Evolutionary conservation across 2,888 invertebrate genomes (phyloP), one percentile per base, ranked within the genome.

Genomic region (Cabera pusaria): DNA sequence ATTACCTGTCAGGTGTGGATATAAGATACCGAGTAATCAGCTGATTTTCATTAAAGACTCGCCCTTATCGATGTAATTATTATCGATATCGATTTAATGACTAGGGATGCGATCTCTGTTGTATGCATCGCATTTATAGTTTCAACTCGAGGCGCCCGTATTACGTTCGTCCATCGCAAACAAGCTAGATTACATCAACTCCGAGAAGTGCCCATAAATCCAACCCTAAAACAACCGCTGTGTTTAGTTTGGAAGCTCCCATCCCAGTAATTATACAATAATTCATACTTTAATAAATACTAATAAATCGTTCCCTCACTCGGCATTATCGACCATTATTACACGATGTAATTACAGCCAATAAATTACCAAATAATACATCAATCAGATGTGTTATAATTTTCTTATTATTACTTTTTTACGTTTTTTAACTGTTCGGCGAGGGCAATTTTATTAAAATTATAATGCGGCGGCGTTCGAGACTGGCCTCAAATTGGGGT

Each of bases 341-440:
- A 87, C 83, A 81, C 76, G 82, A 86, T 87, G 84, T 88, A 86
- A 88, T 88, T 88, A 88, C 78, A 74, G 56, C 70, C 86, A 79
- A 88, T 88, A 88, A 88, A 87, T 88, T 87, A 86, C 77, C 83
- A 83, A 87, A 88, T 88, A 87, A 85, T 87, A 85, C 87, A 87
- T 88, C 87, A 87, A 88, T 88, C 87, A 87, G 87, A 87, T 79
- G 86, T 87, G 86, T 88, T 87, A 88, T 86, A 87, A 87, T 86
- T 87, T 85, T 73, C 71, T 75, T 74, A 69, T 75, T 71, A 72
- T 73, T 72, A 70, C 60, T 64, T 72, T 80, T 72, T 71, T 67
- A 74, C 76, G n/a, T 67, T 66, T 55, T 66, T 74, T 76, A 74
- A 75, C 75, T 71, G 72, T 61, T 57, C 70, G 64, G 62, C 77